A percentile compares a stretch with the other conserved stretches of the same genome.
phyloP scores from a whole-genome alignment of 2,888 invertebrate species.

The Auanema freiburgensis region DNA sequence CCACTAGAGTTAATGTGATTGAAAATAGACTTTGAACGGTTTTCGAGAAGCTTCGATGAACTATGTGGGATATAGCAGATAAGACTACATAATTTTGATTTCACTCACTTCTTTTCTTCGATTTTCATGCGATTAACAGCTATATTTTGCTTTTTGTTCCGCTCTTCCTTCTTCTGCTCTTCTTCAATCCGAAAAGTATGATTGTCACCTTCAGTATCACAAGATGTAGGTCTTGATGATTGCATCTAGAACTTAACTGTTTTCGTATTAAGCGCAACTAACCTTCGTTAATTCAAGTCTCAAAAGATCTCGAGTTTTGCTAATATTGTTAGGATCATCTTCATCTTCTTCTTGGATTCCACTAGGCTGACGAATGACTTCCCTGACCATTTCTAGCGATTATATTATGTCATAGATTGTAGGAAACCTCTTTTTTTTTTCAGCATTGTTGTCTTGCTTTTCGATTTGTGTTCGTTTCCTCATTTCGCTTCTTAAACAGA shows the following conservation, averaged over 20 bases:
- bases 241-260: too few species aligned
- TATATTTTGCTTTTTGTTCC: not conserved
- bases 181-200: not conserved
- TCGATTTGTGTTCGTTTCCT: conserved; percentile 4
- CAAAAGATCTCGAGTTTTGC: not conserved
- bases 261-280: not conserved
- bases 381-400: not conserved
- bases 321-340: conserved; percentile 5
- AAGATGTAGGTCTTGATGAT: not conserved
- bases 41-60: too few species aligned
- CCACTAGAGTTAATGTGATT: conserved; percentile 8
- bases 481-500: not conserved
- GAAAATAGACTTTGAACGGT: too few species aligned
- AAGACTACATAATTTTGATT: too few species aligned
- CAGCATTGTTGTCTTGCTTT: conserved; percentile 3
- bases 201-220: conserved; percentile 1
- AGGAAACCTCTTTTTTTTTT: not conserved
- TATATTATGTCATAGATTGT: not conserved
- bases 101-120: conserved; percentile 10
- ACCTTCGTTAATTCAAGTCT: not conserved
- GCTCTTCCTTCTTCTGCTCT: not conserved
- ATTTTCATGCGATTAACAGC: too few species aligned
- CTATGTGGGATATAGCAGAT: not conserved
- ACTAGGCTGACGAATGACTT: conserved; percentile 6
- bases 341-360: conserved; percentile 16